A percentile compares a stretch with the other conserved stretches of the same genome.
phyloP scores from a whole-genome alignment of 53 echinoderm and acorn worm genomes.

The Patiria pectinifera region DNA sequence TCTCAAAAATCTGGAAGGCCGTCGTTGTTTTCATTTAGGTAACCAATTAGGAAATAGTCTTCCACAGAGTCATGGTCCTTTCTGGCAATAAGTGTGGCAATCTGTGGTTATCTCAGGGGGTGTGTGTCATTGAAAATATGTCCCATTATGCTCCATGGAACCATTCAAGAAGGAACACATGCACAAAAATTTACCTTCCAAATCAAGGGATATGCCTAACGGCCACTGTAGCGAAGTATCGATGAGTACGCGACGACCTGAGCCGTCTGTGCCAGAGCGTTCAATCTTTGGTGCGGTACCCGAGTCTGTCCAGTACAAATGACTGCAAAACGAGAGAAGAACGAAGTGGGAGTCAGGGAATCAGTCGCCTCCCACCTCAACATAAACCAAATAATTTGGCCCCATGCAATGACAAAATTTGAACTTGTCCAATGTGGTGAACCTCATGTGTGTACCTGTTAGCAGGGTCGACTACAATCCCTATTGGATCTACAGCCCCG shows the following conservation, averaged over 20 bases:
- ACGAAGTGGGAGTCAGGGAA: background rate
- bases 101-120: no score
- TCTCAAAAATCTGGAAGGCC: no score
- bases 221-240: background rate
- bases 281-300: constrained; percentile 8
- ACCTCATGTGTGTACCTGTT: constrained; percentile 15
- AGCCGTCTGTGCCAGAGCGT: background rate
- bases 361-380: no score
- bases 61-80: no score
- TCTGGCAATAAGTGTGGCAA: no score
- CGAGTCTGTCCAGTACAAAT: constrained; percentile 25
- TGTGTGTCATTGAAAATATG: no score
- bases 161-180: no score
- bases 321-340: background rate
- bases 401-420: no score
- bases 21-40: no score
- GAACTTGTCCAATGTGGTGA: no score
- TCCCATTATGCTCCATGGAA: no score
- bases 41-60: no score
- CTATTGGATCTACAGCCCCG: constrained; percentile 40
- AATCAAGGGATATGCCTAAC: background rate
- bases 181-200: constrained; percentile 9
- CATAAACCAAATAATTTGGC: background rate
- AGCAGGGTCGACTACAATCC: constrained; percentile 56
- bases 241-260: background rate